phyloP scores from a whole-genome alignment of 2,113 vertebrate species.

The Pachycephala philippinensis region DNA sequence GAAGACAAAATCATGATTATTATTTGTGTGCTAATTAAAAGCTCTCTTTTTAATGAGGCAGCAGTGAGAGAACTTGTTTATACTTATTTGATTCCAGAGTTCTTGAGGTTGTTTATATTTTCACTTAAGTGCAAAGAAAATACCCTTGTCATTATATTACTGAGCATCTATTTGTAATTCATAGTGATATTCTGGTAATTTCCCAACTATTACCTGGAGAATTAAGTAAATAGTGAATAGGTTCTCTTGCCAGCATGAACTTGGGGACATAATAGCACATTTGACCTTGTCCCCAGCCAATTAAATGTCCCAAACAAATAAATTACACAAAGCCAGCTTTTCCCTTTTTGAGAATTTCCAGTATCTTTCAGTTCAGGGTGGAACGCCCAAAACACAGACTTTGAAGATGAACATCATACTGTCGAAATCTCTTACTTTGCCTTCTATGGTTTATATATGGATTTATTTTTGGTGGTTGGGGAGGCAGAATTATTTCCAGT shows the following conservation, averaged over 20 bases:
- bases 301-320: constrained; percentile 7
- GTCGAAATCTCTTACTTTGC: background rate
- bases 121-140: background rate
- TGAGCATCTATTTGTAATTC: background rate
- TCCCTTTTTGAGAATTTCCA: background rate
- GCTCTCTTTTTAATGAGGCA: background rate
- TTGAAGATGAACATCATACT: background rate
- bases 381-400: background rate
- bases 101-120: background rate
- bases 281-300: background rate
- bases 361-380: background rate
- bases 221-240: background rate
- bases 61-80: background rate
- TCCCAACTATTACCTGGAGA: background rate
- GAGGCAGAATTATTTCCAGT: background rate
- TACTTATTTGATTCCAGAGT: background rate
- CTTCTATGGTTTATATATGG: background rate
- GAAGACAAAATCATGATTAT: background rate
- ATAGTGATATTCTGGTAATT: background rate
- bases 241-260: background rate
- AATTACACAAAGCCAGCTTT: background rate
- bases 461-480: background rate
- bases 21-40: background rate
- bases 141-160: background rate
- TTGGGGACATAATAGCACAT: background rate